Percentiles rank a stretch among this genome's conserved stretches.
phyloP scores from a whole-genome alignment of 2,888 invertebrate species.

The Andricus curvator region DNA sequence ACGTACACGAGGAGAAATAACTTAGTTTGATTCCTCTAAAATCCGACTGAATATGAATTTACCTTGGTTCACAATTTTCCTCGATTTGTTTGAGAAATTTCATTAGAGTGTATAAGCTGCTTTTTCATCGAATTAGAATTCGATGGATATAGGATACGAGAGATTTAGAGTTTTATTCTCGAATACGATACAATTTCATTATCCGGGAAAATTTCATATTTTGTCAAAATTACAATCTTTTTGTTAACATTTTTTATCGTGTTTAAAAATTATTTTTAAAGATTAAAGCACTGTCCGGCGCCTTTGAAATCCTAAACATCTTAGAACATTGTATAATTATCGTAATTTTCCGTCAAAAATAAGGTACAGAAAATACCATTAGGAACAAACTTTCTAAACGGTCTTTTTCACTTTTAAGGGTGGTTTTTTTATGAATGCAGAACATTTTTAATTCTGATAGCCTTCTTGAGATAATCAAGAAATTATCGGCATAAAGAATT shows the following conservation, averaged over 20 bases:
- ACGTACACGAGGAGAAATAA: constrained; percentile 22
- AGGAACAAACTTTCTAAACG: no score
- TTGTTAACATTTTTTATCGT: background rate
- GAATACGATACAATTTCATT: constrained; percentile 6
- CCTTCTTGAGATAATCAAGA: no score
- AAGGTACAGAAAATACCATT: no score
- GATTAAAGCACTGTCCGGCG: no score
- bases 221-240: background rate
- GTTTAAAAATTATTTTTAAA: no score
- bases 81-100: constrained; percentile 34
- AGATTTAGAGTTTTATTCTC: background rate
- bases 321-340: no score
- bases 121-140: constrained; percentile 34
- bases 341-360: no score
- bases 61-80: constrained; percentile 28
- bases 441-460: no score
- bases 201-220: constrained; percentile 3
- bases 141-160: constrained; percentile 23
- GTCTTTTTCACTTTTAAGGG: no score
- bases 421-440: no score
- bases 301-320: no score
- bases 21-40: constrained; percentile 35
- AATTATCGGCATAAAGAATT: no score
- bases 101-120: constrained; percentile 32
- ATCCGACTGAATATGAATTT: constrained; percentile 38